Percentiles rank a stretch among this genome's conserved stretches.
Evolutionary conservation across 2,888 invertebrate genomes (phyloP).

Genomic region (Orthonevra nobilis): DNA sequence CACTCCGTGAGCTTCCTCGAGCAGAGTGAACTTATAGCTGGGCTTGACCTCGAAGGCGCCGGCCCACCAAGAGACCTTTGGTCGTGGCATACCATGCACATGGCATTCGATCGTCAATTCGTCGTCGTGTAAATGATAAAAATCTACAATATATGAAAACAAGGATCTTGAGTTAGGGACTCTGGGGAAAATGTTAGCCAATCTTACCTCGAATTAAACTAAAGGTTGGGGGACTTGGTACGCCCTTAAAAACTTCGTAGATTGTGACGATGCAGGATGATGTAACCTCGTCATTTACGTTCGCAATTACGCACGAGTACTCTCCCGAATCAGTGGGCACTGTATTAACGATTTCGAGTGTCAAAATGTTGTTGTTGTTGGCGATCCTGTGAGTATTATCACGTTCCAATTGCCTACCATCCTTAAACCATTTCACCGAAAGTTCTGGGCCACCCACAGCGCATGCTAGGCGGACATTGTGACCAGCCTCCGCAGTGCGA

Average conservation of each 20-base stretch:
- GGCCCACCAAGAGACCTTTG: slow-evolving; percentile 78
- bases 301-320: slow-evolving; percentile 86
- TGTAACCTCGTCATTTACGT: slow-evolving; percentile 86
- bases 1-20: slow-evolving; percentile 80
- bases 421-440: slow-evolving; percentile 88
- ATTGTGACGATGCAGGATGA: slow-evolving; percentile 89
- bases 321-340: slow-evolving; percentile 84
- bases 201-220: slow-evolving; percentile 84
- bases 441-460: slow-evolving; percentile 88
- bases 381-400: slow-evolving; percentile 80
- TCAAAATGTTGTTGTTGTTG: slow-evolving; percentile 82
- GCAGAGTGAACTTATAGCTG: slow-evolving; percentile 78
- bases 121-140: slow-evolving; percentile 81
- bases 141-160: slow-evolving; percentile 77
- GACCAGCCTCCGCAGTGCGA: slow-evolving; percentile 87
- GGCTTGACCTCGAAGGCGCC: slow-evolving; percentile 77
- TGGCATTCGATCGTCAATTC: slow-evolving; percentile 83
- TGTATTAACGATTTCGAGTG: slow-evolving; percentile 83
- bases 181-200: slow-evolving; percentile 37
- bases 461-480: slow-evolving; percentile 89
- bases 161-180: slow-evolving; percentile 3
- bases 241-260: slow-evolving; percentile 86
- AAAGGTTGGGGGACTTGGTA: slow-evolving; percentile 87
- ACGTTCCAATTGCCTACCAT: slow-evolving; percentile 81
- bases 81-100: slow-evolving; percentile 79